These are phyloP conservation scores for Philaethria dido DNA, from an alignment of 2,888 invertebrate genomes.

Conservation along the genomic window DNA sequence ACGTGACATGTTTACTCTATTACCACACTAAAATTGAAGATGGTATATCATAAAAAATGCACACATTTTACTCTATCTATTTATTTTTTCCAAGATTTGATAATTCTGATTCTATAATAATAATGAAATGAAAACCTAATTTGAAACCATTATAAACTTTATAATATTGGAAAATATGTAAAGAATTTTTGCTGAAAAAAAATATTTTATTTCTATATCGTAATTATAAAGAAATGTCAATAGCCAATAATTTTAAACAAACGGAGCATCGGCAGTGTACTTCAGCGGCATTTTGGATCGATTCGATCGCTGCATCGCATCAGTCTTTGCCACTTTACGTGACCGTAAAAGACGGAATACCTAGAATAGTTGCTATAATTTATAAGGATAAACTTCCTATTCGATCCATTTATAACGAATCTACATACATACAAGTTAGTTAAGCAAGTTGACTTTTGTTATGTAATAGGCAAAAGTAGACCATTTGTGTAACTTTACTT, in stretches of 20 bases:
- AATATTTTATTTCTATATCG: background rate
- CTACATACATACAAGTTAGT: background rate
- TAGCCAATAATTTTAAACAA: slow-evolving; percentile 21
- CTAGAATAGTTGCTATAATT: slow-evolving; percentile 13
- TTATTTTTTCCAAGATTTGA: too few relatives aligned
- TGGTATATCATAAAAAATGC: background rate
- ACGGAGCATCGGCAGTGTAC: slow-evolving; percentile 7
- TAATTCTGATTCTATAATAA: too few relatives aligned
- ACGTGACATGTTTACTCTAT: slow-evolving; percentile 8
- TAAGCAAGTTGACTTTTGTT: slow-evolving; percentile 10
- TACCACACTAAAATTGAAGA: background rate
- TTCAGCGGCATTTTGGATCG: slow-evolving; percentile 27
- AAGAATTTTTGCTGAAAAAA: background rate
- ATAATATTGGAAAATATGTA: background rate
- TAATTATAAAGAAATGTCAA: background rate
- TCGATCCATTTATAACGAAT: background rate
- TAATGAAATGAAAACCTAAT: too few relatives aligned
- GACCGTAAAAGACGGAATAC: slow-evolving; percentile 28
- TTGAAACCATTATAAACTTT: too few relatives aligned
- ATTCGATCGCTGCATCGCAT: slow-evolving; percentile 27
- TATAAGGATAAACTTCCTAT: background rate
- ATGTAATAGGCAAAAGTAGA: slow-evolving; percentile 2
- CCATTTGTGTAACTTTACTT: background rate
- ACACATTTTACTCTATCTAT: background rate
- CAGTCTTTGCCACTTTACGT: slow-evolving; percentile 30